A percentile compares a stretch with the other conserved stretches of the same genome.
Evolutionary conservation across 37 sponge, comb jelly and placozoan species (phyloP).

Genomic region (Agelas oroides): DNA sequence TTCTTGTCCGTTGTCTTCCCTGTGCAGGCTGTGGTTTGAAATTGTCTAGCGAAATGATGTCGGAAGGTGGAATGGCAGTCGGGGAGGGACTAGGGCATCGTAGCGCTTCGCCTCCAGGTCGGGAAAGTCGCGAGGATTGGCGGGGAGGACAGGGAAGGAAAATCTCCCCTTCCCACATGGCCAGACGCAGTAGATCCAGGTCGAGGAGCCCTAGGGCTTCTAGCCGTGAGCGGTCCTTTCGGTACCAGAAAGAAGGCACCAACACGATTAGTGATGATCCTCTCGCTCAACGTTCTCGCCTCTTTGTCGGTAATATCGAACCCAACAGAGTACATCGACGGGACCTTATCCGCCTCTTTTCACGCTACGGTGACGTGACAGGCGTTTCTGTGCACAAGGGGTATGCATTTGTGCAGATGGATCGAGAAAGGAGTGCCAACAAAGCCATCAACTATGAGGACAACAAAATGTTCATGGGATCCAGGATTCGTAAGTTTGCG

Average conservation of each 20-base stretch:
- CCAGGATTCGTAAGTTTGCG: constrained; percentile 65
- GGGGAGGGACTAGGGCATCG: not conserved
- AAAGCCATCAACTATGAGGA: constrained; percentile 69
- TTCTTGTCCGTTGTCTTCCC: not conserved
- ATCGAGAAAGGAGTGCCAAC: constrained; percentile 60
- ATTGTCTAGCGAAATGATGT: no score
- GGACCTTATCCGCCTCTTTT: constrained; percentile 52
- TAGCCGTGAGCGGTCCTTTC: not conserved
- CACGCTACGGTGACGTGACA: constrained; percentile 60
- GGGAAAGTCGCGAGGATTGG: constrained; percentile 50
- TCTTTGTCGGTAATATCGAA: constrained; percentile 79
- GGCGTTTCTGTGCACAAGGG: constrained; percentile 74
- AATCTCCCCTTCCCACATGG: no score
- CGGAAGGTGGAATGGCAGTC: no score
- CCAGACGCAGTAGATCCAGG: no score
- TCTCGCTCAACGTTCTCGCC: constrained; percentile 61
- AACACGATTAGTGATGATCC: constrained; percentile 63
- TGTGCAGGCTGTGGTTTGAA: no score
- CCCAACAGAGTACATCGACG: constrained; percentile 17
- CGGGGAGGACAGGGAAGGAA: not conserved
- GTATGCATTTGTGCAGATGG: constrained; percentile 79
- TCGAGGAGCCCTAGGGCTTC: no score
- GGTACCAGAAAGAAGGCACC: not conserved
- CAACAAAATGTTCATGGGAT: constrained; percentile 47
- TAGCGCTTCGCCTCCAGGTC: constrained; percentile 49